Base-by-base conservation (phyloP, 1,140 invertebrate species). In the Leptopilina clavipes region DNA sequence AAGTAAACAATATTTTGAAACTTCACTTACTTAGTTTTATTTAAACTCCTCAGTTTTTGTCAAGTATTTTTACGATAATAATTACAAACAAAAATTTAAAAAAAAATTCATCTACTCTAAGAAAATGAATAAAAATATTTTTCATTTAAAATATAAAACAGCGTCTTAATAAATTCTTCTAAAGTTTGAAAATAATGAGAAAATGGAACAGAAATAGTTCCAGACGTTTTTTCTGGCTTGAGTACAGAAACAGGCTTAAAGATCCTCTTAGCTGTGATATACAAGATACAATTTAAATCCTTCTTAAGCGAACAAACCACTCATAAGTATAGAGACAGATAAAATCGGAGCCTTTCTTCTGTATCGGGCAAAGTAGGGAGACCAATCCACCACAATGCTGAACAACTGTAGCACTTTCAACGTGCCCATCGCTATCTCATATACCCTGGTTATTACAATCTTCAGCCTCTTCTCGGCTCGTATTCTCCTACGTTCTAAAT, bases 181-280 rank as follows among this genome's bases (percentile, higher is more conserved):
- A n/a, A n/a, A 59, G 19, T 59, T 11, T 25, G 19, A 10, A 14
- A 22, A 59, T 59, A 59, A 59, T 59, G 56, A 59, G 19, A 12
- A 10, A 25, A 59, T 22, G 19, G 19, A 59, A n/a, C n/a, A 25
- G 10, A 59, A 59, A 19, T 19, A 10, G 56, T 59, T 59, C 22
- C 56, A 59, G 56, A 59, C 56, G 56, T 59, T 59, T 59, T 48
- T 59, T 59, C 56, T 59, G 56, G 5, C 22, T 59, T 59, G 56
- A 59, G 10, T 59, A 59, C 56, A 25, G 22, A 59, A 31, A 59
- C 56, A 59, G 19, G 56, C 18, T 59, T 59, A 19, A 59, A 59
- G 56, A 59, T 59, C 56, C 56, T 59, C 22, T 59, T 59, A 59
- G 19, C 11, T 25, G 56, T 19, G 19, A 59, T 59, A 25, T 6